These are phyloP conservation scores for Bolborhynchus lineola DNA, from an alignment of 2,113 vertebrate genomes.

Conservation along the genomic window DNA sequence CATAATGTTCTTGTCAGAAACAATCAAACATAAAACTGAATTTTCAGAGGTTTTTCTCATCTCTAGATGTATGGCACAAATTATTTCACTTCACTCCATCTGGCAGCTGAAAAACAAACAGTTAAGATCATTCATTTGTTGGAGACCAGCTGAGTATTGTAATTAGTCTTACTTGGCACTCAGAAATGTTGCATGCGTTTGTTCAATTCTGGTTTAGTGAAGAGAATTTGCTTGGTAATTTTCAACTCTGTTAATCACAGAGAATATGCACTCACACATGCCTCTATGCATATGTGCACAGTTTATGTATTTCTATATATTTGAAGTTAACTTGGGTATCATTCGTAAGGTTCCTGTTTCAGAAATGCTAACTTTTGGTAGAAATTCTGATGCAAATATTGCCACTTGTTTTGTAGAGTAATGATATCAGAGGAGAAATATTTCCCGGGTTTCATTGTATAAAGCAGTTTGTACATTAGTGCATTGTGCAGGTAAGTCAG, in stretches of 20 bases:
- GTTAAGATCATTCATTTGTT: constrained; percentile 36
- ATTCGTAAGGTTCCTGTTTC: neutral
- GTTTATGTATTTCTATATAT: neutral
- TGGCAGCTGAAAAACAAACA: constrained; percentile 37
- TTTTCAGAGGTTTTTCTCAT: constrained; percentile 16
- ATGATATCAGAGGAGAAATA: neutral
- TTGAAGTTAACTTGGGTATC: neutral
- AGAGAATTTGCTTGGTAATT: constrained; percentile 42
- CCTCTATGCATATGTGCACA: neutral
- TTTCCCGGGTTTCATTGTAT: neutral
- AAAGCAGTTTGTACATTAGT: neutral
- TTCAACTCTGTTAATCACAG: constrained; percentile 19
- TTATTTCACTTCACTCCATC: neutral
- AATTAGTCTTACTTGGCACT: constrained; percentile 52
- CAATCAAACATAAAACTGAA: constrained; percentile 1
- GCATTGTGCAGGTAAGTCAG: neutral
- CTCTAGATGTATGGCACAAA: neutral
- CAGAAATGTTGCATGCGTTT: neutral
- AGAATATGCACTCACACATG: neutral
- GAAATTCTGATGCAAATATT: neutral
- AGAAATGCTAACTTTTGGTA: neutral
- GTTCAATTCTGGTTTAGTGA: constrained; percentile 25
- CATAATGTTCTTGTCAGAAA: constrained; percentile 43
- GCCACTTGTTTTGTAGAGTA: neutral
- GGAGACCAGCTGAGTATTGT: constrained; percentile 33